These are phyloP conservation scores for Harpagoxenus sublaevis DNA, from an alignment of 2,888 invertebrate species.

Conservation along the genomic window DNA sequence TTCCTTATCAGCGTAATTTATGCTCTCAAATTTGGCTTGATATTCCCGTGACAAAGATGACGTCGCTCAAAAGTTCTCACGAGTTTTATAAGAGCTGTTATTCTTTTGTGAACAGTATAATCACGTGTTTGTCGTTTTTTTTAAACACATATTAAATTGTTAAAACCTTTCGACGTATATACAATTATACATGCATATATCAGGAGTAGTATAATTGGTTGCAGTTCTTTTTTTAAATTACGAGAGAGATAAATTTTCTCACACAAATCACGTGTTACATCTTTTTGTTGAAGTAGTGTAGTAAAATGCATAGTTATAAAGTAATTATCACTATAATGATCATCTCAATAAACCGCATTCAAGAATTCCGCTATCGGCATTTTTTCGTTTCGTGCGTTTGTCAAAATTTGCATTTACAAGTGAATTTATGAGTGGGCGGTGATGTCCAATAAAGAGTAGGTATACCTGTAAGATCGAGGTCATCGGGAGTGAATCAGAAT, in stretches of 20 bases:
- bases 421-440: background rate
- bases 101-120: background rate
- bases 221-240: background rate
- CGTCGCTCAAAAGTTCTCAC: background rate
- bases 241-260: background rate
- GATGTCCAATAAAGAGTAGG: background rate
- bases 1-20: background rate
- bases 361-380: background rate
- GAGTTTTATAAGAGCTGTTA: background rate
- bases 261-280: background rate
- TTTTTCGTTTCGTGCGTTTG: background rate
- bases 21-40: background rate
- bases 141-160: background rate
- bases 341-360: background rate
- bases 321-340: background rate
- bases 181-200: background rate
- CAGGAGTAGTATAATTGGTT: background rate
- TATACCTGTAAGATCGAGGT: background rate
- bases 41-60: background rate
- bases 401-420: conserved; percentile 30
- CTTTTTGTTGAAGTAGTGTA: background rate
- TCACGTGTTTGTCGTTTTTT: background rate
- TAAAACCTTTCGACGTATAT: background rate
- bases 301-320: background rate
- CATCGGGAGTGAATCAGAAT: background rate